Evolutionary conservation across 1,140 invertebrate species (phyloP), one percentile per base, ranked within the genome.

Genomic region (Eueides isabella): DNA sequence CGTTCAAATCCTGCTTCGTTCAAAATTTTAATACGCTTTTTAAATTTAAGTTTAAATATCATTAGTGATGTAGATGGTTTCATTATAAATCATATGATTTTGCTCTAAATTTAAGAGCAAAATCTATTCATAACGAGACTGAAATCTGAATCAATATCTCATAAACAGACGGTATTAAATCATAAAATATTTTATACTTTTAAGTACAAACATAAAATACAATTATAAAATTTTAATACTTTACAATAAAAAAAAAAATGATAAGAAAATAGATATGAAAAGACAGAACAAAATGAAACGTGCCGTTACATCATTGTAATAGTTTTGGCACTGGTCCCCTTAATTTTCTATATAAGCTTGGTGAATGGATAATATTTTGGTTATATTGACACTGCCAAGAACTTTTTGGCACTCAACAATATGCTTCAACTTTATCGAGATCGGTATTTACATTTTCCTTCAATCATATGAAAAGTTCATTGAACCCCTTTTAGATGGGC

Each of bases 381-480:
- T 55, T 5, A 26, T 55, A 55, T 55, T 55, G 48, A 26, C 23
- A 55, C 19, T 55, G 48, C 48, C 48, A 55, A 55, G 48, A 55
- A 26, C 26, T 63, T 63, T 63, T 63, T 63, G 62, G 62, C 62
- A 63, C 14, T 30, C 28, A 2, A 63, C 62, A 63, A 63, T 63
- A 63, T 7, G 16, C 2, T 63, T 63, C 62, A 63, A 63, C 62
- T 63, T 9, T 30, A 63, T 63, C 62, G 28, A 33, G 62, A 63
- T 63, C 62, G 5, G 28, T 31, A 63, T 63, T 63, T 63, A 63
- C 62, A 63, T 63, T 63, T 33, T 4, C 28, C 62, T 63, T 63
- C 62, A 29, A 63, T 63, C 62, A 63, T 63, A 31, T 30, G 30
- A 30, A 62, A 31, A 30, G 62, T 63, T 63, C 62, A 29, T 30